These are phyloP conservation scores for Spatula clypeata DNA, from an alignment of 2,797 vertebrate genomes.

Conservation along the genomic window DNA sequence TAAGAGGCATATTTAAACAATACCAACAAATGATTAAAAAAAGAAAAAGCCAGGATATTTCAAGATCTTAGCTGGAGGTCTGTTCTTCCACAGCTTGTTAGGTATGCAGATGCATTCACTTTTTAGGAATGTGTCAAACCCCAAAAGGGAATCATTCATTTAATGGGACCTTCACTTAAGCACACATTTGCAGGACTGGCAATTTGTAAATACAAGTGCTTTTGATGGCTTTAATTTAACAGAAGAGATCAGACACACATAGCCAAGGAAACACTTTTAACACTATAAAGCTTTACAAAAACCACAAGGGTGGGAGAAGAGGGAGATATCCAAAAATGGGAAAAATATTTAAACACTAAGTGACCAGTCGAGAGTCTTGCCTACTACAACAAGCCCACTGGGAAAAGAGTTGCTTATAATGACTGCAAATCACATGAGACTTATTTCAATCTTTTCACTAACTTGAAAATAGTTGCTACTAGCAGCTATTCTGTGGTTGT, in stretches of 20 bases:
- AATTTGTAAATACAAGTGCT: background rate
- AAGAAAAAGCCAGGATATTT: background rate
- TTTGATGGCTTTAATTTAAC: background rate
- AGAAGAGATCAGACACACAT: background rate
- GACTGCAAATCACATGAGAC: background rate
- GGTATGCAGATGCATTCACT: too few relatives aligned
- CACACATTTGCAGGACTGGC: rapidly evolving
- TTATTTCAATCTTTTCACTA: background rate
- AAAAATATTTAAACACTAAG: background rate
- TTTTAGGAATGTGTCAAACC: background rate
- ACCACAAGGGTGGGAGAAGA: background rate
- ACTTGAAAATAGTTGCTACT: background rate
- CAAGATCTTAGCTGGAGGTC: background rate
- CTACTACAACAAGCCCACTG: background rate
- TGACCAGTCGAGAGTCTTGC: background rate
- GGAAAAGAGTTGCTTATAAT: background rate
- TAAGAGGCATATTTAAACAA: background rate
- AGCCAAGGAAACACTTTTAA: background rate
- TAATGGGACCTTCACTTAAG: background rate
- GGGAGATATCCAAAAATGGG: background rate
- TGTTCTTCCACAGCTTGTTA: background rate
- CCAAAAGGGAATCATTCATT: background rate
- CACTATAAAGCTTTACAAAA: background rate
- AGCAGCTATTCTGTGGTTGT: background rate
- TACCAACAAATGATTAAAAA: background rate